Percentiles rank a stretch among this genome's conserved stretches.
Evolutionary conservation across 2,888 invertebrate species (phyloP).

Genomic region (Himalopsyche kuldschensis): DNA sequence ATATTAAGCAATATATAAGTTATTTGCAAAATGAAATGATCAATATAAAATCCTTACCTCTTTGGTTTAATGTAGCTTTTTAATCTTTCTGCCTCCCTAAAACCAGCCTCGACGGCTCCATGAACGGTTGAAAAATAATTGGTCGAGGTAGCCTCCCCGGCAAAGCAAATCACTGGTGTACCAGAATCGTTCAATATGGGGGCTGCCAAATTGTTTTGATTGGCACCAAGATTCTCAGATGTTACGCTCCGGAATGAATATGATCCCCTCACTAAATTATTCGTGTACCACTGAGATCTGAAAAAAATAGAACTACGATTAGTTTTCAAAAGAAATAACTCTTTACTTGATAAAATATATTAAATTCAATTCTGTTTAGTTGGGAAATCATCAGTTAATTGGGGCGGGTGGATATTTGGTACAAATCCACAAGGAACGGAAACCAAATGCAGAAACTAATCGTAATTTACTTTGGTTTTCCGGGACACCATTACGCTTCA

Average conservation of each 20-base stretch:
- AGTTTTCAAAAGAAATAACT: not conserved
- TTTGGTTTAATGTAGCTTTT: conserved; percentile 27
- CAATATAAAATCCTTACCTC: not conserved
- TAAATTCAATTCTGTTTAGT: too few relatives aligned
- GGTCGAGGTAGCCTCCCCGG: conserved; percentile 66
- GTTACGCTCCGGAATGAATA: conserved; percentile 66
- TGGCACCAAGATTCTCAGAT: conserved; percentile 55
- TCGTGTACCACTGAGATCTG: conserved; percentile 72
- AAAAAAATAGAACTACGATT: conserved; percentile 26
- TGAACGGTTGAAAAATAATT: conserved; percentile 70
- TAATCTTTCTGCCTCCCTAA: conserved; percentile 69
- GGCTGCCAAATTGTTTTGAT: conserved; percentile 57
- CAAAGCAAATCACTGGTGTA: conserved; percentile 58
- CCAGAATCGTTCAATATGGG: conserved; percentile 58
- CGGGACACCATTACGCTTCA: too few relatives aligned
- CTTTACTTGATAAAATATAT: not conserved
- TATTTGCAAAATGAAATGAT: not conserved
- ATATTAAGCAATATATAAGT: not conserved
- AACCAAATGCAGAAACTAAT: too few relatives aligned
- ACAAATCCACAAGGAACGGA: too few relatives aligned
- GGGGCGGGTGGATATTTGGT: too few relatives aligned
- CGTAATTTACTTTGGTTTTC: too few relatives aligned
- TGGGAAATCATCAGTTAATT: too few relatives aligned
- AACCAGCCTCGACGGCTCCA: conserved; percentile 73
- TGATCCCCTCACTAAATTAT: conserved; percentile 71